Evolutionary conservation across 2,113 vertebrate genomes (phyloP).

Genomic region (Salvator merianae): DNA sequence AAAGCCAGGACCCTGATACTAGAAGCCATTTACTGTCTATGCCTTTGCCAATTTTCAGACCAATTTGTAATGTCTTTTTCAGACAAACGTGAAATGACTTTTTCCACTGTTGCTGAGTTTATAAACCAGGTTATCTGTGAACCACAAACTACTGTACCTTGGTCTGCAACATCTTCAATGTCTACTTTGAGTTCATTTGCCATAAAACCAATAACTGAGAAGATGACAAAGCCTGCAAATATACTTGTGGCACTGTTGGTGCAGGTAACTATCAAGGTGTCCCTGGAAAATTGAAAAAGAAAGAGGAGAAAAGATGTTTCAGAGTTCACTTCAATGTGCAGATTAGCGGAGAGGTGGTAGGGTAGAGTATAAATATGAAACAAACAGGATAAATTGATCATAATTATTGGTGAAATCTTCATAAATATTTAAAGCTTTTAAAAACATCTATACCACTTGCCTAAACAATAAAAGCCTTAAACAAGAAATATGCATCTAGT

Average conservation of each 20-base stretch:
- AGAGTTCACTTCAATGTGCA: not conserved
- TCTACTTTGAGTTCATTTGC: conserved; percentile 96
- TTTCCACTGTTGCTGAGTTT: not conserved
- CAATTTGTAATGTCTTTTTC: not conserved
- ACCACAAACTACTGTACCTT: conserved; percentile 77
- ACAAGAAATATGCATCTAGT: no score
- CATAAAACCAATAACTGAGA: conserved; percentile 99
- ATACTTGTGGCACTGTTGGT: conserved; percentile 98
- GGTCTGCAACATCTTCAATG: conserved; percentile 95
- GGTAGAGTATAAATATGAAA: no score
- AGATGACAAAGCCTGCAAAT: conserved; percentile 98
- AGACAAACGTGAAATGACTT: no score
- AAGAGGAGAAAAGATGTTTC: not conserved
- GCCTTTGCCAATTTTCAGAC: no score
- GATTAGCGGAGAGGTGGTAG: not conserved
- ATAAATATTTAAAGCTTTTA: no score
- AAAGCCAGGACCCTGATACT: no score
- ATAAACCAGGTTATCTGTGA: fast-evolving
- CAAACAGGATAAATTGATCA: not conserved
- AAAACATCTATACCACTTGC: no score
- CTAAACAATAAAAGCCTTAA: no score
- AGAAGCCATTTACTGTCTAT: no score
- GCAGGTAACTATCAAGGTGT: conserved; percentile 94
- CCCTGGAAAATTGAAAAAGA: conserved; percentile 75
- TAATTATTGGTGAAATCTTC: not conserved